Base-by-base conservation (phyloP, 2,888 invertebrate genomes). In the Apotomis capreana region DNA sequence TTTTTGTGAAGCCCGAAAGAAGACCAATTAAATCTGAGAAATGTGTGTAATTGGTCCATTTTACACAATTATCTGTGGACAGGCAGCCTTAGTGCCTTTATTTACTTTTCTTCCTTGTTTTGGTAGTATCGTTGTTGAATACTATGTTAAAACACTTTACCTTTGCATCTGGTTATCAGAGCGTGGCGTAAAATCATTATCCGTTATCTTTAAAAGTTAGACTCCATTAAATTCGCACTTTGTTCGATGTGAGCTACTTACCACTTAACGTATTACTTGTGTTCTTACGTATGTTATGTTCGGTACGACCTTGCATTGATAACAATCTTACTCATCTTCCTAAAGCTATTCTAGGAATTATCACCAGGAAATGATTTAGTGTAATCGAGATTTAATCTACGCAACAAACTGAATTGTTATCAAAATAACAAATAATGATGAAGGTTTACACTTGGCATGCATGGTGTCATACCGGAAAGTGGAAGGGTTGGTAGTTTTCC, bases 161-260 rank as follows among this genome's bases (percentile, higher is more conserved):
- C 13, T 15, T 51, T 68, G 55, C 36, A 44, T 13, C 40, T 13
- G 15, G 3, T 62, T 57, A 71, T 13, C 62, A 68, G 68, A 71
- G 68, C 68, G 62, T 62, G 57, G 26, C 67, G 62, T 13, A 57
- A 12, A 71, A 44, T 57, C 57, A 72, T 72, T 59, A 59, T 36
- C 36, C 26, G 36, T 46, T 72, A 72, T 72, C 68, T 68, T 52
- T 13, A 52, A 67, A 67, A 60, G 26, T 62, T 57, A 58, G 49
- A 61, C 70, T 58, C 51, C 51, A 57, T 69, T 37, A 63, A 49
- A 69, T 55, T 68, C 55, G 37, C 65, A 49, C 54, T 64, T 64
- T 44, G 54, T 44, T 54, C 10, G 40, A 40, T 6, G 40, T 40
- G 40, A 40, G 40, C 40, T 40, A 40, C 40, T 40, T 40, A 46